Conservation (phyloP, 2,888 invertebrate species). For the Drosophila nigritarsus region DNA sequence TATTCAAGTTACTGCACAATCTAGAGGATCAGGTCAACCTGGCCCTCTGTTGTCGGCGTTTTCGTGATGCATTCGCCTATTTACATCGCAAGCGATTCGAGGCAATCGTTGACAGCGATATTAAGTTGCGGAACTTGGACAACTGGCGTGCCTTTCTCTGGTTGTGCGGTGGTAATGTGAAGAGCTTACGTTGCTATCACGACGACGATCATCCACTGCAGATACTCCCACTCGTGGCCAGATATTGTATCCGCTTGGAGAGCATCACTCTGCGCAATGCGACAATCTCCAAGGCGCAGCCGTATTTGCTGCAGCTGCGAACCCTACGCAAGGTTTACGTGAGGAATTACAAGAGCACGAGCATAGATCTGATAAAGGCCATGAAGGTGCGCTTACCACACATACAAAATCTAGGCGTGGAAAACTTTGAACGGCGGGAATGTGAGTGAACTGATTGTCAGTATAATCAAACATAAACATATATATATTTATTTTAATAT, state of each 20-base stretch:
- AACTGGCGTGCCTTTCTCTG: conserved; percentile 67
- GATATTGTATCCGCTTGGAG: conserved; percentile 55
- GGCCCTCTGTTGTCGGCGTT: conserved; percentile 62
- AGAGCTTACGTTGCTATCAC: conserved; percentile 50
- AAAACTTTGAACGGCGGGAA: conserved; percentile 62
- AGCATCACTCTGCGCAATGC: conserved; percentile 59
- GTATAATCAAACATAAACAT: neutral
- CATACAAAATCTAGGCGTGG: conserved; percentile 53
- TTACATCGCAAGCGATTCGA: conserved; percentile 52
- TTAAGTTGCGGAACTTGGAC: conserved; percentile 54
- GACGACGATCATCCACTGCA: conserved; percentile 68
- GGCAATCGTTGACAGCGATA: conserved; percentile 57
- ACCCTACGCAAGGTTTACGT: conserved; percentile 53
- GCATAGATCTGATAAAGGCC: conserved; percentile 53
- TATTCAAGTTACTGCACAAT: conserved; percentile 53
- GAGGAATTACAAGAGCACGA: conserved; percentile 67
- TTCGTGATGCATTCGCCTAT: conserved; percentile 65
- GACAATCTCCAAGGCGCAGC: conserved; percentile 52
- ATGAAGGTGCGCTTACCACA: conserved; percentile 52
- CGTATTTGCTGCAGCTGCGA: conserved; percentile 44
- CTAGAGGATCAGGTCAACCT: conserved; percentile 65
- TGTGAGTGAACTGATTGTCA: conserved; percentile 33
- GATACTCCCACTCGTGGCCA: conserved; percentile 53
- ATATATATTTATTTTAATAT: neutral
- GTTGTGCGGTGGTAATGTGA: conserved; percentile 61